Evolutionary conservation across 2,113 vertebrate genomes (phyloP).

Genomic region (Lynx canadensis): DNA sequence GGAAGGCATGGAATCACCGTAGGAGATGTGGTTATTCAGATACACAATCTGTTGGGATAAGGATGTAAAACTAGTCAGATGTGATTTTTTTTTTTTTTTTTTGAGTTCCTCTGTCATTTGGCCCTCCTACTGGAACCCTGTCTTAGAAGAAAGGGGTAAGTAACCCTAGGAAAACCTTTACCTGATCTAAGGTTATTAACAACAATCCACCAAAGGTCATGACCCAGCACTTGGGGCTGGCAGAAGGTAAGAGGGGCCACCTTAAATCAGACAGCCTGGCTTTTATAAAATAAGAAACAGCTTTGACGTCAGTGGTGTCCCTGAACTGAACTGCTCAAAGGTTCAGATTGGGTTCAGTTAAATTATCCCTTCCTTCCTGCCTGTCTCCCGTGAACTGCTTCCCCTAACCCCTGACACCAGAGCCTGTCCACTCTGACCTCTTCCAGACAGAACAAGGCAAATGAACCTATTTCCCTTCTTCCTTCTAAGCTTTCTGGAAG

Average conservation of each 20-base stretch:
- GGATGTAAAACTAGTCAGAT: background rate
- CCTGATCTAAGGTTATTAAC: slow-evolving; percentile 37
- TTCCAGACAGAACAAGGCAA: slow-evolving; percentile 37
- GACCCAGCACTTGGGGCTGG: slow-evolving; percentile 36
- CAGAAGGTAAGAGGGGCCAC: slow-evolving; percentile 66
- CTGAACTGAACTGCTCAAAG: slow-evolving; percentile 73
- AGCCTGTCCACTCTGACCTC: slow-evolving; percentile 46
- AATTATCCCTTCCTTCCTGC: slow-evolving; percentile 78
- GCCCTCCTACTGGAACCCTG: background rate
- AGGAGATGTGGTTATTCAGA: background rate
- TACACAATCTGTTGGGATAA: background rate
- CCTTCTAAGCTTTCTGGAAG: slow-evolving; percentile 4
- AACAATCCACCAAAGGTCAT: slow-evolving; percentile 1
- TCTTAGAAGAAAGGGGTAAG: background rate
- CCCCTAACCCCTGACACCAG: slow-evolving; percentile 67
- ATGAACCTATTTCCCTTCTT: background rate
- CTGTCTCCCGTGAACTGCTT: slow-evolving; percentile 46
- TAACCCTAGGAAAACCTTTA: slow-evolving; percentile 24
- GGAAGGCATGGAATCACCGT: background rate
- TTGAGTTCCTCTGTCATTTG: background rate
- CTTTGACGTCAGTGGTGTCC: slow-evolving; percentile 63
- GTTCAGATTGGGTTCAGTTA: slow-evolving; percentile 68
- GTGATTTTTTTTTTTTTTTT: background rate
- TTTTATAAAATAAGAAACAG: slow-evolving; percentile 78
- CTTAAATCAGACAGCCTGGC: slow-evolving; percentile 48